Evolutionary conservation across 30 jellyfish, hydroid and myxozoan genomes (phyloP), one percentile per base, ranked within the genome.

Genomic region (Cassiopea andromeda): DNA sequence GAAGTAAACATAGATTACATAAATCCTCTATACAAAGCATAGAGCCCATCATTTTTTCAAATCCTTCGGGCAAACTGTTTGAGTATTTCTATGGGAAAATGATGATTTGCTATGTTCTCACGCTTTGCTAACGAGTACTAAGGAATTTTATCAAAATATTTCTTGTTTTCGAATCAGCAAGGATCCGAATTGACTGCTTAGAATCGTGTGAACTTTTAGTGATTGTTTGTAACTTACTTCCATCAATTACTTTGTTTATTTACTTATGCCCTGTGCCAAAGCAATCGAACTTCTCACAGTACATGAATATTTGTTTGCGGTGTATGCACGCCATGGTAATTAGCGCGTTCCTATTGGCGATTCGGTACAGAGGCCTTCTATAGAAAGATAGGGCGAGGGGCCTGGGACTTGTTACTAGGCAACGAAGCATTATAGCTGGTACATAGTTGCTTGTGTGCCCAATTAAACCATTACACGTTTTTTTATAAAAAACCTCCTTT

Each of bases 151-250:
- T 86, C 89, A 66, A 86, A 86, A 86, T 77, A 86, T 50, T 17
- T 75, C 13, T 86, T 86, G 93, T 86, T 86, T 74, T 86, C 68
- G 85, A 58, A 75, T 75, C 93, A 86, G 93, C 88, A 43, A 74
- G 93, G 72, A 19, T 61, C 61, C 84, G 46, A 69, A 15, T 70
- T 83, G 60, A 72, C 75, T 57, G 84, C 64, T 71, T 38, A 27
- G 84, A 50, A 46, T 70, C 81, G 82, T 81, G 90, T 81, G 90
- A 67, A 81, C 66, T 67, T 44, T 50, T 61, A 13, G 14, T 8
- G 73, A 4, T 61, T 61, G 27, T 13, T 14, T 50, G 5, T 50
- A 50, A 17, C 67, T 50, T 70, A 70, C 73, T 69, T 1, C 60
- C 60, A 57, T 60, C 47, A 2, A 69, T 82, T 50, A 61, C 19